Base-by-base conservation (phyloP, 2,113 vertebrate genomes). In the Triplophysa tibetana region DNA sequence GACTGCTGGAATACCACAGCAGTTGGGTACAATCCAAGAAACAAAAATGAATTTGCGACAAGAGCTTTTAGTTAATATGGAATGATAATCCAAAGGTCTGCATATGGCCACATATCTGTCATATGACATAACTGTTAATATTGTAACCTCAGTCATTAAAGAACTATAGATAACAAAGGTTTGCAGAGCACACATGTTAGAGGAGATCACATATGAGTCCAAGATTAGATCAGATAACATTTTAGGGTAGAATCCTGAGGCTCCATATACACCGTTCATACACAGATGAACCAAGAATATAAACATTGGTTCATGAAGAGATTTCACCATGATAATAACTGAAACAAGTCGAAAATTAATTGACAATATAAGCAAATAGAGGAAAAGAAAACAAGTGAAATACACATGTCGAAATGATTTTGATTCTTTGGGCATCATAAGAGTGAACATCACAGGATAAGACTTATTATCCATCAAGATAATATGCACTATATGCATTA, bases 221-320 rank as follows among this genome's bases (percentile, higher is more conserved):
- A 76, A 12, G 13, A 52, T 29, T 38, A 77, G 50, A 77, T 77
- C 45, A 65, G 29, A 26, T 3, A 77, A 12, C 5, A 77, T 52
- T 68, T 74, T 82, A 9, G 81, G 81, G 60, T 82, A 78, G 73
- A 82, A 82, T n/a, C 63, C 81, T 29, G 63, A 24, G 16, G 70
- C 38, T 43, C 81, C 76, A 58, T 52, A 78, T 2, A 82, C 17
- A 16, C 16, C 76, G 68, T 82, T 82, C 56, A 82, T 6, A 72
- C 76, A 78, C 5, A 82, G 69, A 60, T 82, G 67, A 24, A 62
- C 74, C 17, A 82, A 7, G 33, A 82, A 78, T 17, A 82, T 33
- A 50, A 74, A 82, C 76, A 82, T 82, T 33, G 81, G 76, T 58
- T 78, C 52, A 74, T 78, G 81, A 63, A 82, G 69, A 21, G 76